phyloP scores from a whole-genome alignment of 2,888 invertebrate genomes.

The Epinotia demarniana region DNA sequence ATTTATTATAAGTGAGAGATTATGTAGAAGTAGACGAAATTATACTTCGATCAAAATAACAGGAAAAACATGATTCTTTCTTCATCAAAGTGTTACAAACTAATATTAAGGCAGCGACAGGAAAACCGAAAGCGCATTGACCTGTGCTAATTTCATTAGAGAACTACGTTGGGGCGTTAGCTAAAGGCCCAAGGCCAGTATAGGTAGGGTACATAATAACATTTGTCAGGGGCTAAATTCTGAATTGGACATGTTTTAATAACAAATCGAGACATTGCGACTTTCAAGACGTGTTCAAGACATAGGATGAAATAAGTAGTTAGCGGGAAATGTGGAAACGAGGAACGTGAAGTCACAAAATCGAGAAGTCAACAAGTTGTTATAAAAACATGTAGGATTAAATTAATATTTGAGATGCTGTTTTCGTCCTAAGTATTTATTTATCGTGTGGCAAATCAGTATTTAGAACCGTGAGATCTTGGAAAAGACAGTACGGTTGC shows the following conservation, averaged over 20 bases:
- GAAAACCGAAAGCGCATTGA: constrained; percentile 18
- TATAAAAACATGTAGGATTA: no score
- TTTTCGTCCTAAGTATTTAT: no score
- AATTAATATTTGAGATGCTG: no score
- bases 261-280: neutral
- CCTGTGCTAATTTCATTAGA: constrained; percentile 34
- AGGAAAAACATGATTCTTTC: neutral
- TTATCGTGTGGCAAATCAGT: no score
- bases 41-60: neutral
- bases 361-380: no score
- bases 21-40: neutral
- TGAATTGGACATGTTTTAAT: neutral
- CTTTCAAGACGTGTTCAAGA: no score
- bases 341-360: no score
- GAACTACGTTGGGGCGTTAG: constrained; percentile 14
- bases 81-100: constrained; percentile 1
- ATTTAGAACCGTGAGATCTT: no score
- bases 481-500: no score
- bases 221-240: neutral
- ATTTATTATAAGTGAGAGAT: no score
- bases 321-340: no score
- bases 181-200: neutral
- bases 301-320: no score
- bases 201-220: neutral
- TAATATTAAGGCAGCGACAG: constrained; percentile 7